Evolutionary conservation across 2,888 invertebrate species (phyloP), one percentile per base, ranked within the genome.

Genomic region (Cryptocheilus praepositus): DNA sequence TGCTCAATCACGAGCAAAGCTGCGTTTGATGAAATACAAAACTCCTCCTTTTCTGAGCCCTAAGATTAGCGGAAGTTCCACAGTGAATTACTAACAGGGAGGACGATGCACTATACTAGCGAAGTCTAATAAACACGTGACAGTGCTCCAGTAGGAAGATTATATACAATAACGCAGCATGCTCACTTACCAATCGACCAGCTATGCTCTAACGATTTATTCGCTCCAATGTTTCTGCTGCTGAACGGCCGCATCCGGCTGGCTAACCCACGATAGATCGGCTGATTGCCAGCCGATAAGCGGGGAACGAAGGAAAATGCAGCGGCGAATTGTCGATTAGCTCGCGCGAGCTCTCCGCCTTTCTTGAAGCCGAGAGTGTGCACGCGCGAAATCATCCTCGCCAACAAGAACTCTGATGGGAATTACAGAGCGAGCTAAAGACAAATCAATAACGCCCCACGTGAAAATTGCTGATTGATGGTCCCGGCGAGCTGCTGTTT

Each of bases 241-340:
- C 36, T 36, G 36, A 36, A 18, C 49, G 49, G 49, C n/a, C 49
- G n/a, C 49, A 18, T 49, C 49, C 49, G 49, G 49, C 49, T 18
- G 7, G 49, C 18, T 18, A 13, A 7, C 11, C 18, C 5, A 13
- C 16, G 18, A 49, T 49, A 49, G 49, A 49, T 49, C 49, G 18
- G 49, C n/a, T 7, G 49, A 49, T 49, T 18, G 49, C 49, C 36
- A 36, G 36, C 36, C 18, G 49, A 18, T 49, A 49, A 49, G 18
- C 49, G 4, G 8, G 49, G 49, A 5, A 11, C 15, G 52, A 21
- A 21, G 46, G 46, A 25, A 58, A 21, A 56, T 21, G 21, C 44
- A 36, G 44, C 56, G 56, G 56, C 56, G 44, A 56, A 56, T 56
- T 21, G 56, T 56, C 56, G 56, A 56, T 56, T 56, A 56, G 43